These are phyloP conservation scores for Setophaga petechia DNA, from an alignment of 2,113 vertebrate species.

Conservation along the genomic window DNA sequence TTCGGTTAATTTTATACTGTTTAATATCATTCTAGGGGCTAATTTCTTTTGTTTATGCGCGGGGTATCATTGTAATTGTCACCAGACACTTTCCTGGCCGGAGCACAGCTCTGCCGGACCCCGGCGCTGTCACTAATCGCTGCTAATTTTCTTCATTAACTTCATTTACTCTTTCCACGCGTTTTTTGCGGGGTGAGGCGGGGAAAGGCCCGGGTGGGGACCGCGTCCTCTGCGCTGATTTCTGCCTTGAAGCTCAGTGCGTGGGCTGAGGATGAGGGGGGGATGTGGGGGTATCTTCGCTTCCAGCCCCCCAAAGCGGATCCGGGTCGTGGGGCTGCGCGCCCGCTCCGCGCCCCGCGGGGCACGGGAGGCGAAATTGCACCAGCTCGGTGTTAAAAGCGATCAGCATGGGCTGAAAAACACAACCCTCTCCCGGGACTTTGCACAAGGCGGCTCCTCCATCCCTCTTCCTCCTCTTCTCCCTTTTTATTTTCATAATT, in stretches of 20 bases:
- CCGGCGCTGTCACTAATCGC: conserved; percentile 60
- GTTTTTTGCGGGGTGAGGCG: neutral
- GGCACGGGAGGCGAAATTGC: neutral
- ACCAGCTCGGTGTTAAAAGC: neutral
- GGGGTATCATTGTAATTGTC: neutral
- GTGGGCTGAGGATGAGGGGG: neutral
- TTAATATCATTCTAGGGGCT: conserved; percentile 48
- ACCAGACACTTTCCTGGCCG: conserved; percentile 17
- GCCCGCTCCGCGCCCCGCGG: neutral
- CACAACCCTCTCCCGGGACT: conserved; percentile 10
- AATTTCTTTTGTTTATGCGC: conserved; percentile 68
- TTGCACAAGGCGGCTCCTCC: neutral
- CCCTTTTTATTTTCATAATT: neutral
- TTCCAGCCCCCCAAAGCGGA: neutral
- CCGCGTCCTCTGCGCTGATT: neutral
- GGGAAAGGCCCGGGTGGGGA: neutral
- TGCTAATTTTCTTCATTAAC: conserved; percentile 79
- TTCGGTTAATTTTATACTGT: conserved; percentile 57
- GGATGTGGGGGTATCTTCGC: fast-evolving
- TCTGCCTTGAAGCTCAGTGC: neutral
- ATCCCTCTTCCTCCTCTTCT: neutral
- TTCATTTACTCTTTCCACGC: conserved; percentile 78
- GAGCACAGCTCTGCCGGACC: neutral
- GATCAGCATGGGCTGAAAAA: neutral
- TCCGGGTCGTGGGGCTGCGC: neutral